Percentiles rank a stretch among this genome's conserved stretches.
These are phyloP conservation scores for Andrena praecox DNA, from an alignment of 2,888 invertebrate genomes.

Conservation along the genomic window DNA sequence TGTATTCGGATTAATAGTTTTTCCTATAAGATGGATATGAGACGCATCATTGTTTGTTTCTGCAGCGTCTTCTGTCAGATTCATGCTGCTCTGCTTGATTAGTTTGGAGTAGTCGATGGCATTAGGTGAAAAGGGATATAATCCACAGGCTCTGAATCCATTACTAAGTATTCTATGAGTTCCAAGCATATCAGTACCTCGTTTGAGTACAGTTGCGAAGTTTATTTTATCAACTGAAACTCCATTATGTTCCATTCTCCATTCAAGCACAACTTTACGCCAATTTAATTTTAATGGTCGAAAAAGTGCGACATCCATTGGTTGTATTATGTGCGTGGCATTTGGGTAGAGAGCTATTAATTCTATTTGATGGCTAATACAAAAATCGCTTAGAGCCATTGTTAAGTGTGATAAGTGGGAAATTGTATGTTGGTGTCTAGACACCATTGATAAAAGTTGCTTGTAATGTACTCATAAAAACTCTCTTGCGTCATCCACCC, in stretches of 20 bases:
- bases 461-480: too few relatives aligned
- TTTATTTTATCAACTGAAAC: conserved; percentile 64
- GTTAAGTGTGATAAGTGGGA: background rate
- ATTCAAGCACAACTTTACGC: conserved; percentile 54
- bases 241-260: conserved; percentile 65
- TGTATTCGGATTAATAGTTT: conserved; percentile 60
- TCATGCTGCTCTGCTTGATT: too few relatives aligned
- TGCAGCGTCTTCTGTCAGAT: too few relatives aligned
- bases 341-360: conserved; percentile 68
- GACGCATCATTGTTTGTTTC: too few relatives aligned
- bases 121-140: too few relatives aligned
- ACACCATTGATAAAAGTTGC: too few relatives aligned
- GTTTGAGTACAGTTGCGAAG: conserved; percentile 65
- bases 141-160: too few relatives aligned
- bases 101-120: too few relatives aligned
- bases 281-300: conserved; percentile 49
- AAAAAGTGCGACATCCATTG: conserved; percentile 58
- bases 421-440: too few relatives aligned
- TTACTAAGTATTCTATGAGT: too few relatives aligned
- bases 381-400: conserved; percentile 74
- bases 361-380: conserved; percentile 75
- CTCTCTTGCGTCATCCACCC: too few relatives aligned
- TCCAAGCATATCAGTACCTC: too few relatives aligned
- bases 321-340: conserved; percentile 56
- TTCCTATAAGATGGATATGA: conserved; percentile 63